A percentile compares a stretch with the other conserved stretches of the same genome.
phyloP scores from a whole-genome alignment of 2,797 vertebrate genomes.

The Tokudaia muenninki region DNA sequence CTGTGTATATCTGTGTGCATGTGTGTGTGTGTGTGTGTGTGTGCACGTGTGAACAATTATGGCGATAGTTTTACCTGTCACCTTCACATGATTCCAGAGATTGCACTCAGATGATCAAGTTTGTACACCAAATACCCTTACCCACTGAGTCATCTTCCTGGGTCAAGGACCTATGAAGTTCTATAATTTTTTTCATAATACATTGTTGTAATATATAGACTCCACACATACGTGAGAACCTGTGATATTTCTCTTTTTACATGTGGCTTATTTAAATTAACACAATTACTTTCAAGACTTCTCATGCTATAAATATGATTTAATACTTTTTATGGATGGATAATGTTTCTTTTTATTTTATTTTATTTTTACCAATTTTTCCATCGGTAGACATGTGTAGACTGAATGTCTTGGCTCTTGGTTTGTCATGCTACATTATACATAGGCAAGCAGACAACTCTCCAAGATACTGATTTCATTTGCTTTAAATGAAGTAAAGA shows the following conservation, averaged over 20 bases:
- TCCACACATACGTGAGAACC: background rate
- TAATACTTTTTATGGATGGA: background rate
- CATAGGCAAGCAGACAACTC: background rate
- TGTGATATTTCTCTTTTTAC: background rate
- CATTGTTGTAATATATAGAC: background rate
- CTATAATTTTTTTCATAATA: background rate
- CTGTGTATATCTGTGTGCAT: accelerated
- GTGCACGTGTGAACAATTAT: too few species aligned
- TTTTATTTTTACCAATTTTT: too few species aligned
- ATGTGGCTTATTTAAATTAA: background rate
- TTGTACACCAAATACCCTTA: background rate
- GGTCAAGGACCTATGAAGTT: background rate
- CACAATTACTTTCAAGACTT: background rate
- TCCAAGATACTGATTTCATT: background rate
- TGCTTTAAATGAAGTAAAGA: background rate
- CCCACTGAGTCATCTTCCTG: background rate
- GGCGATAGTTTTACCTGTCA: background rate
- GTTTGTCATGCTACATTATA: background rate
- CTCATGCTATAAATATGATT: background rate
- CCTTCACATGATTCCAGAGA: background rate
- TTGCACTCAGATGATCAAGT: too few species aligned
- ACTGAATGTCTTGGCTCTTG: background rate
- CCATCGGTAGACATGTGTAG: background rate
- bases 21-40: too few species aligned
- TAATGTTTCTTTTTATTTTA: background rate